Conservation (phyloP, 2,888 invertebrate species). For the Dexiosoma caninum region DNA sequence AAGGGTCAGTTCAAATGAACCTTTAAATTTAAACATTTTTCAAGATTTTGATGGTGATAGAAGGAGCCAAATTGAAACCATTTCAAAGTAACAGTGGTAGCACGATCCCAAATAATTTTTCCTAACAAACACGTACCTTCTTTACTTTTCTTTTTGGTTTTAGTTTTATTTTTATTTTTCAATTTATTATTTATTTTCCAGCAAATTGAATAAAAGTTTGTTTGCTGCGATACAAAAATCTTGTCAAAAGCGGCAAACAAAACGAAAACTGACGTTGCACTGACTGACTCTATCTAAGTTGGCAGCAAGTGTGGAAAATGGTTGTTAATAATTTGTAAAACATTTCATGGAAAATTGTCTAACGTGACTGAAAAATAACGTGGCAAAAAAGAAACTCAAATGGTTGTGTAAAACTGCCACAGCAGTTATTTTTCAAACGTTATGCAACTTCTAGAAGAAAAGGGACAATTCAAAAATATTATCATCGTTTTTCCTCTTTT, state of each 20-base stretch:
- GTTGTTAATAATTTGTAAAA: conserved; percentile 61
- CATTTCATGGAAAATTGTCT: conserved; percentile 50
- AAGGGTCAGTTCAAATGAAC: conserved; percentile 56
- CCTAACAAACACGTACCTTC: conserved; percentile 1
- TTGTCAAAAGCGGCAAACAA: conserved; percentile 16
- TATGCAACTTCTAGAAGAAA: not conserved
- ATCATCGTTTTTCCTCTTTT: conserved; percentile 34
- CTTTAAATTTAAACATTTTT: conserved; percentile 32
- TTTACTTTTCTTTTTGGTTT: not conserved
- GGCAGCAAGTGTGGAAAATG: conserved; percentile 60
- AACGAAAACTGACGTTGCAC: not conserved
- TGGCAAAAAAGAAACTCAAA: not conserved
- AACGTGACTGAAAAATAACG: conserved; percentile 56
- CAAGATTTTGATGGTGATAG: conserved; percentile 48
- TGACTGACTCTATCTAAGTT: conserved; percentile 20
- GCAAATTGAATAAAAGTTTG: conserved; percentile 55
- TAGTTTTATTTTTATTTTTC: not conserved
- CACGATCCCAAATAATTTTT: not conserved
- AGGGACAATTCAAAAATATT: conserved; percentile 28
- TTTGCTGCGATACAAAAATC: conserved; percentile 15
- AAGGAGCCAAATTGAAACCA: conserved; percentile 16
- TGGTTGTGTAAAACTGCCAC: not conserved
- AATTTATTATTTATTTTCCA: not conserved
- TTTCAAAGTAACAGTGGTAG: conserved; percentile 19
- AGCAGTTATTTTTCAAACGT: not conserved